Evolutionary conservation across 2,797 vertebrate genomes (phyloP).

Genomic region (Premnoplex brunnescens): DNA sequence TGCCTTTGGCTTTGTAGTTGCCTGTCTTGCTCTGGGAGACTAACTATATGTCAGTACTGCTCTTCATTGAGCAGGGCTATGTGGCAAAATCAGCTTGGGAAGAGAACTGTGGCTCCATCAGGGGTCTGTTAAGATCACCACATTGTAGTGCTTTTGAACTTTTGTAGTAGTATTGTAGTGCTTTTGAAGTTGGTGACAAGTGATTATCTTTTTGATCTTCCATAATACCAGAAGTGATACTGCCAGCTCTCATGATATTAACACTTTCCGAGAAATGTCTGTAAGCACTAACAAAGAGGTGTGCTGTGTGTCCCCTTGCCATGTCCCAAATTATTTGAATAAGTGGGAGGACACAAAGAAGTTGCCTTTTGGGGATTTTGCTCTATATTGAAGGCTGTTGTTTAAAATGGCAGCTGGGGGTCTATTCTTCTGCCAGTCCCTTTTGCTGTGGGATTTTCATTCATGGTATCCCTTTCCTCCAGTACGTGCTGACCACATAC

Average conservation of each 20-base stretch:
- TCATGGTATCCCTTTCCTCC: background rate
- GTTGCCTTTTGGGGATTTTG: background rate
- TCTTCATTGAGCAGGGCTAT: background rate
- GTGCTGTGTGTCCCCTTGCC: background rate
- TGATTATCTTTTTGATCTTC: background rate
- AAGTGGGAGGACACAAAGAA: background rate
- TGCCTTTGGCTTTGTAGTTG: background rate
- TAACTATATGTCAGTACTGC: background rate
- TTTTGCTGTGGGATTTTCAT: background rate
- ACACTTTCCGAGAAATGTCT: background rate
- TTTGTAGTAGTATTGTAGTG: background rate
- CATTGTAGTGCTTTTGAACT: background rate
- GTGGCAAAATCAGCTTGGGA: background rate
- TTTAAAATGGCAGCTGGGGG: background rate
- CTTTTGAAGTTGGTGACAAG: background rate
- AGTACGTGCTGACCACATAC: background rate
- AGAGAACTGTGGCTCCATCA: background rate
- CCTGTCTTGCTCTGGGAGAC: background rate
- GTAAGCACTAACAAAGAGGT: background rate
- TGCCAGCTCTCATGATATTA: background rate
- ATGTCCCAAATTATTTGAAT: rapidly evolving
- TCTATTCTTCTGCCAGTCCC: background rate
- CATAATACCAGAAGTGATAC: background rate
- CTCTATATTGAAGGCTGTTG: background rate
- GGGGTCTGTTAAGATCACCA: background rate